phyloP scores from a whole-genome alignment of 2,888 invertebrate species.

The Melieria crassipennis region DNA sequence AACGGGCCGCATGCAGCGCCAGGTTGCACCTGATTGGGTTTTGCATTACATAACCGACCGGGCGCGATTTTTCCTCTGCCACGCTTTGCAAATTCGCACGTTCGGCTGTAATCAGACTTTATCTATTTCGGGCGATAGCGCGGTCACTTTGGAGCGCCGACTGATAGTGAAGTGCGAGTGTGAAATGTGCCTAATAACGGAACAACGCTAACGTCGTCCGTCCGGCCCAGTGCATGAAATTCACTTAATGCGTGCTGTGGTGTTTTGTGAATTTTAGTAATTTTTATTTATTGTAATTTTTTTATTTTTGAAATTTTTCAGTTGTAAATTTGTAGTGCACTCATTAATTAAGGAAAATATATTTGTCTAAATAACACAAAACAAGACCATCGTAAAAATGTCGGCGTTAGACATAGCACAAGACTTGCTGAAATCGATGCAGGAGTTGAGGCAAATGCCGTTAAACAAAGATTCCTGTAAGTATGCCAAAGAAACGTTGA shows the following conservation, averaged over 20 bases:
- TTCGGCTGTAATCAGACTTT: too few species aligned
- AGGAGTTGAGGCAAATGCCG: conserved; percentile 56
- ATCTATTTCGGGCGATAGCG: too few species aligned
- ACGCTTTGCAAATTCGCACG: too few species aligned
- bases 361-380: not conserved
- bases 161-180: too few species aligned
- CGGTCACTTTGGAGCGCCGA: too few species aligned
- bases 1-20: too few species aligned
- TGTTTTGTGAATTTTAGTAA: conserved; percentile 16
- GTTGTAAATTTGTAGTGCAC: conserved; percentile 19
- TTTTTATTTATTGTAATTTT: conserved; percentile 18
- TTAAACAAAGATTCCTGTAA: conserved; percentile 60
- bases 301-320: conserved; percentile 24
- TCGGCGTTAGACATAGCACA: conserved; percentile 57
- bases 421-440: conserved; percentile 52
- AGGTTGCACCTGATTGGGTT: too few species aligned
- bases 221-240: not conserved
- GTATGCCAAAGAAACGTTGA: conserved; percentile 41
- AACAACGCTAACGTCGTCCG: too few species aligned
- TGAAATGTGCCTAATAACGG: too few species aligned
- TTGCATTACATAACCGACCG: too few species aligned
- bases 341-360: conserved; percentile 18
- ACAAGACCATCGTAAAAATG: too few species aligned
- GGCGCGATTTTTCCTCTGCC: too few species aligned
- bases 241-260: conserved; percentile 4